Evolutionary conservation across 1,140 invertebrate species (phyloP).

Genomic region (Melitaea cinxia): DNA sequence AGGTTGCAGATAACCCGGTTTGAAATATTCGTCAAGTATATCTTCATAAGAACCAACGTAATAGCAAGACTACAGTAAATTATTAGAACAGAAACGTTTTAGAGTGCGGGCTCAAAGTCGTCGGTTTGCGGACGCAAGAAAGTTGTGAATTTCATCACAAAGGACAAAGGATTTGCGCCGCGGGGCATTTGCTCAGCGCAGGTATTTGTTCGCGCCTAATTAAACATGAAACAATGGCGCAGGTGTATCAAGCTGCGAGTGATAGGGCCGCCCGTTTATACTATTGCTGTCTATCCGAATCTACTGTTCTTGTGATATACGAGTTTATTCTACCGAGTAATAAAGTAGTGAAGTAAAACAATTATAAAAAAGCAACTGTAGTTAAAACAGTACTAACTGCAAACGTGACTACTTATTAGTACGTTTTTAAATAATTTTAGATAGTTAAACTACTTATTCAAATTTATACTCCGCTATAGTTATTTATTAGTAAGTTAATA

Average conservation of each 20-base stretch:
- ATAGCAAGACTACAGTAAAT: constrained; percentile 53
- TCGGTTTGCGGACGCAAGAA: constrained; percentile 64
- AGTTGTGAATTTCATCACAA: constrained; percentile 72
- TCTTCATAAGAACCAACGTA: constrained; percentile 37
- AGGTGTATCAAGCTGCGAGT: constrained; percentile 51
- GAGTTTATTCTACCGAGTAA: background rate
- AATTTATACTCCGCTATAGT: no score
- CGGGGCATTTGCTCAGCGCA: constrained; percentile 67
- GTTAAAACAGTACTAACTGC: no score
- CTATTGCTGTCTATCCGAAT: constrained; percentile 37
- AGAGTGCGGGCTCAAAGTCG: constrained; percentile 54
- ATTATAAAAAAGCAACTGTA: no score
- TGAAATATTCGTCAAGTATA: background rate
- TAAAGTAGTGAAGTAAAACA: background rate
- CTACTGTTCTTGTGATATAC: constrained; percentile 12
- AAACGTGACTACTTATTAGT: no score
- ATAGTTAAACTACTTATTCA: no score
- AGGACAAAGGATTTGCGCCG: constrained; percentile 69
- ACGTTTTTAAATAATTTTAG: no score
- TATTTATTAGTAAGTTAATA: no score
- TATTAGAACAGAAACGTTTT: constrained; percentile 69
- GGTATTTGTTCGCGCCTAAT: constrained; percentile 77
- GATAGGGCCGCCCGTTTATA: constrained; percentile 45
- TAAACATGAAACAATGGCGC: constrained; percentile 69
- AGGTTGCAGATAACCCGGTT: no score